Evolutionary conservation across 2,797 vertebrate species (phyloP).

Genomic region (Champsocephalus gunnari): DNA sequence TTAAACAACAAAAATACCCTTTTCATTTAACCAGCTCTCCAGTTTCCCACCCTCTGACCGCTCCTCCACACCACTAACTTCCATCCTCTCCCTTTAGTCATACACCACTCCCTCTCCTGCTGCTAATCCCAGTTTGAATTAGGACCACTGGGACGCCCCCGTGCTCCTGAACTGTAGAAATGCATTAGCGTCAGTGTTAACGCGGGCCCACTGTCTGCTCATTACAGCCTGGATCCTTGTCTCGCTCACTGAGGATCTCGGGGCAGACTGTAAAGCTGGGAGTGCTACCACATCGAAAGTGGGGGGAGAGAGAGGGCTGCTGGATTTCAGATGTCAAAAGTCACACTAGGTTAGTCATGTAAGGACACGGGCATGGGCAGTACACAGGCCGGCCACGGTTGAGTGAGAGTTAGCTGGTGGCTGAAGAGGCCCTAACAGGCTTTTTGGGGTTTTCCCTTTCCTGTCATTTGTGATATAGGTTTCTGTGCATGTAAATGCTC

Average conservation of each 20-base stretch:
- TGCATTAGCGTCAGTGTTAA: constrained; percentile 73
- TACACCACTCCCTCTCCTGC: constrained; percentile 21
- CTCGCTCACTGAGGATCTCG: constrained; percentile 40
- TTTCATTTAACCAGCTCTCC: not conserved
- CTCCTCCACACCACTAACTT: not conserved
- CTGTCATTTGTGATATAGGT: too few species aligned
- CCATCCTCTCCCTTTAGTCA: constrained; percentile 29
- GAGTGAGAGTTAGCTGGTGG: constrained; percentile 12
- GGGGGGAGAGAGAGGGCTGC: not conserved
- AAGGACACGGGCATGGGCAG: not conserved
- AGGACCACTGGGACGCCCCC: constrained; percentile 45
- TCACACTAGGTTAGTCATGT: constrained; percentile 27
- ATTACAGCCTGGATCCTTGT: constrained; percentile 56
- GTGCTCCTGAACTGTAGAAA: constrained; percentile 65
- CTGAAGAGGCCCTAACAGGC: too few species aligned
- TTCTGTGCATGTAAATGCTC: too few species aligned
- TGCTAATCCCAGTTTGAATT: constrained; percentile 66
- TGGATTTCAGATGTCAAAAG: constrained; percentile 53
- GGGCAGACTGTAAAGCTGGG: constrained; percentile 37
- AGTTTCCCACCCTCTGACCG: not conserved
- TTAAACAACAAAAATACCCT: constrained; percentile 1
- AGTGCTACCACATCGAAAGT: constrained; percentile 20
- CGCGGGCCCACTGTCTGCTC: constrained; percentile 54
- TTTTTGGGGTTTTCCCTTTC: too few species aligned
- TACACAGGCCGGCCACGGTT: not conserved